A percentile compares a stretch with the other conserved stretches of the same genome.
These are phyloP conservation scores for Forficula auricularia DNA, from an alignment of 1,140 invertebrate species.

Conservation along the genomic window DNA sequence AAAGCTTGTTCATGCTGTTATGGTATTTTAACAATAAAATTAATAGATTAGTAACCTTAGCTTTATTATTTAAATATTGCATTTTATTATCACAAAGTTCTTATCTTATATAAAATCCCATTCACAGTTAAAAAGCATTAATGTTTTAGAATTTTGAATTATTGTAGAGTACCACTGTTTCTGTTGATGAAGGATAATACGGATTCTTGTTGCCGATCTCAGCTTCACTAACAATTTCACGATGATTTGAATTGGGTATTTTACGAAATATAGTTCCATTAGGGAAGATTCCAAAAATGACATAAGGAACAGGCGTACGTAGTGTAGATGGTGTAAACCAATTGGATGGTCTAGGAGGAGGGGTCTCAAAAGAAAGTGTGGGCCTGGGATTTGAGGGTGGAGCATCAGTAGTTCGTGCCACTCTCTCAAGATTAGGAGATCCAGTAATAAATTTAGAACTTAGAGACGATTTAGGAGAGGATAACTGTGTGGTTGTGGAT, in stretches of 20 bases:
- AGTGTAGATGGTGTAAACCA: neutral
- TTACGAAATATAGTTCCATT: slow-evolving; percentile 9
- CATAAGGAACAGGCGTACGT: slow-evolving; percentile 9
- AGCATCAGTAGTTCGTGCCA: neutral
- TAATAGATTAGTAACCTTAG: too few species aligned
- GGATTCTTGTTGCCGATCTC: slow-evolving; percentile 7
- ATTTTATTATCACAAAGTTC: too few species aligned
- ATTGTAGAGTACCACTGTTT: too few species aligned
- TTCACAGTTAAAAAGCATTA: too few species aligned
- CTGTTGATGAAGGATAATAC: slow-evolving; percentile 2
- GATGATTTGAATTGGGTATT: slow-evolving; percentile 7
- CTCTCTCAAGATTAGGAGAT: neutral
- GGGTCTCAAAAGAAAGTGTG: too few species aligned
- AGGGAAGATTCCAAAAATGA: slow-evolving; percentile 11
- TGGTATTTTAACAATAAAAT: too few species aligned
- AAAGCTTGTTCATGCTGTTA: too few species aligned
- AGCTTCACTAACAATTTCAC: slow-evolving; percentile 9
- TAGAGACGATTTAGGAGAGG: neutral
- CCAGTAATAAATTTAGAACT: neutral
- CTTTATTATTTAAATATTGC: too few species aligned
- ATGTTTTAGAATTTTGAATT: too few species aligned
- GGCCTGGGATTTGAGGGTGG: neutral
- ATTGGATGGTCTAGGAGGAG: too few species aligned
- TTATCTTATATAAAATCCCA: too few species aligned
- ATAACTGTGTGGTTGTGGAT: neutral